Conservation (phyloP, 2,888 invertebrate species). For the Ariolimax columbianus region DNA sequence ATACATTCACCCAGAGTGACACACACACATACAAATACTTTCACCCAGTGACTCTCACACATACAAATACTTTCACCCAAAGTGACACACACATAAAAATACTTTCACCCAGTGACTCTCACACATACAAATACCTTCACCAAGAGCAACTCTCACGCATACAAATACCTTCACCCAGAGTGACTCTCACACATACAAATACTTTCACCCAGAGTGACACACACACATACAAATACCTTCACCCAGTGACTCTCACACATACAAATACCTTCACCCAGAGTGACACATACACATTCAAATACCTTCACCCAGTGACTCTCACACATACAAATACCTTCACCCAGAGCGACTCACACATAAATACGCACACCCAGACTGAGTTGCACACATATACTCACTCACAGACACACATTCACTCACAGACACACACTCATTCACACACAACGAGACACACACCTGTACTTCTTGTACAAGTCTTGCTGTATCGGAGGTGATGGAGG, state of each 20-base stretch:
- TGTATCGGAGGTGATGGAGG: conserved; percentile 81
- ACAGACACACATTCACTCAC: background rate
- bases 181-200: background rate
- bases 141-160: background rate
- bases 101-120: background rate
- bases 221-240: background rate
- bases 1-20: background rate
- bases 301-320: background rate
- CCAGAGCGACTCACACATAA: background rate
- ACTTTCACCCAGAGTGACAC: background rate
- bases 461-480: conserved; percentile 77
- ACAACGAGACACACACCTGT: conserved; percentile 59
- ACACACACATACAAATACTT: background rate
- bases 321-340: background rate
- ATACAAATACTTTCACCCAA: no score
- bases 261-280: background rate
- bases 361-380: background rate
- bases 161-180: no score
- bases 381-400: background rate
- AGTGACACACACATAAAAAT: no score
- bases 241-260: background rate
- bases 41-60: no score
- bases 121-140: no score
- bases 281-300: no score
- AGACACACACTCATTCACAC: background rate